Percentiles rank a stretch among this genome's conserved stretches.
Conservation (phyloP, 1,140 invertebrate genomes). For the Andricus grossulariae region DNA sequence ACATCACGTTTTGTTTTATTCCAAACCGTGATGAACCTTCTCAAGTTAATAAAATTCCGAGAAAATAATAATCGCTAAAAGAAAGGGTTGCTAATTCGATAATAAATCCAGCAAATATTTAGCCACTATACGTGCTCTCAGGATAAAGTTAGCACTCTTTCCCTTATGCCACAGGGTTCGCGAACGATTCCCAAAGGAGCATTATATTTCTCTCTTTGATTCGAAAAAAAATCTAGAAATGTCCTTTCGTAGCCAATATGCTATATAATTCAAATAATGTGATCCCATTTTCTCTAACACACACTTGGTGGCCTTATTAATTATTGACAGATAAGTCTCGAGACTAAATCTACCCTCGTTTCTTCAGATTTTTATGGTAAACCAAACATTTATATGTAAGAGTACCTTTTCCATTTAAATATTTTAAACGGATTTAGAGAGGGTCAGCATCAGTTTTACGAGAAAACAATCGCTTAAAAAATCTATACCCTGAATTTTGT, state of each 20-base stretch:
- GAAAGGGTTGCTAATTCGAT: slow-evolving; percentile 31
- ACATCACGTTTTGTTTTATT: not conserved
- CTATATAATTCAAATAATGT: slow-evolving; percentile 26
- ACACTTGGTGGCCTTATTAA: not conserved
- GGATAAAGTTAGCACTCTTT: not conserved
- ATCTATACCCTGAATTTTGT: not conserved
- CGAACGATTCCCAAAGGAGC: slow-evolving; percentile 14
- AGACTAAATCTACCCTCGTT: not conserved
- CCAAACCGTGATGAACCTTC: not conserved
- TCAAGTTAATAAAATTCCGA: not conserved
- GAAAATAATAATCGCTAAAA: slow-evolving; percentile 11
- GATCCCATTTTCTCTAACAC: not conserved
- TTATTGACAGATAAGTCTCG: not conserved
- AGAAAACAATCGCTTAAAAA: not conserved
- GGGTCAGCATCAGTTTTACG: slow-evolving; percentile 6
- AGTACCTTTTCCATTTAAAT: not conserved
- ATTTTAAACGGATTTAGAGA: slow-evolving; percentile 4
- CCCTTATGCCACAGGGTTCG: not conserved
- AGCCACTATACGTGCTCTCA: slow-evolving; percentile 15
- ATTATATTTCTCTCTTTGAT: slow-evolving; percentile 17
- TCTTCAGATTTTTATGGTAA: slow-evolving; percentile 7
- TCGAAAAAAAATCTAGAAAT: slow-evolving; percentile 20
- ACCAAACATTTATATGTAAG: not conserved
- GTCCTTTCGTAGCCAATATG: slow-evolving; percentile 1
- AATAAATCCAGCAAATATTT: slow-evolving; percentile 21